Evolutionary conservation across 2,113 vertebrate genomes (phyloP), one percentile per base, ranked within the genome.

Genomic region (Vimba vimba): DNA sequence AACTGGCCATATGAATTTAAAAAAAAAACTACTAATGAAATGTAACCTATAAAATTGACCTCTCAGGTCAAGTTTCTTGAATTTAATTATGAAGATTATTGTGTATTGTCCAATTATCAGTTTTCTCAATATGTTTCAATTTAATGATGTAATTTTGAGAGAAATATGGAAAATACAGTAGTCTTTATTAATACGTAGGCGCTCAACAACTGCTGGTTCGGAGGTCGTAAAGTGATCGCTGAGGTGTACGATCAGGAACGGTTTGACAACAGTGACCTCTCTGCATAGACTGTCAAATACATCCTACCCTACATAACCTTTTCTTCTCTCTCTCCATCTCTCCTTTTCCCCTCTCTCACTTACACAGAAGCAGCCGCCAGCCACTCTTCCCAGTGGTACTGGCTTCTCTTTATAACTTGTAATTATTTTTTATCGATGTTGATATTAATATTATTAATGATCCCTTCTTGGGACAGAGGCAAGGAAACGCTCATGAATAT

Each of bases 161-260:
- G 5, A 68, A 68, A 68, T 33, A 19, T 68, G 27, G 64, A 68
- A 8, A 33, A 17, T 33, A 33, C 13, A 66, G 62, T 66, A 17
- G 13, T 6, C 27, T 66, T 33, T 1, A n/a, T 25, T 30, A 15
- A 12, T 30, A 3, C 6, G 62, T 30, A 97, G 92, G 97, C 97
- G 0, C 95, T 98, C 62, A 97, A 98, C 0, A 96, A 96, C 59
- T 97, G 97, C 94, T 98, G 97, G 97, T 98, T 98, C 1, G 97
- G 96, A 0, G 97, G 97, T 78, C 95, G 97, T 0, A 97, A 97
- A 89, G 97, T 98, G 80, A 93, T 95, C 6, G 97, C 97, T 0
- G 97, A 98, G 90, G 95, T 97, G 8, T 98, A 98, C 0, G 96
- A 98, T 91, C 97, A 97, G 92, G 97, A 97, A 92, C 95, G 96